Conservation (phyloP, 2,797 vertebrate genomes). For the Hydrophis major region DNA sequence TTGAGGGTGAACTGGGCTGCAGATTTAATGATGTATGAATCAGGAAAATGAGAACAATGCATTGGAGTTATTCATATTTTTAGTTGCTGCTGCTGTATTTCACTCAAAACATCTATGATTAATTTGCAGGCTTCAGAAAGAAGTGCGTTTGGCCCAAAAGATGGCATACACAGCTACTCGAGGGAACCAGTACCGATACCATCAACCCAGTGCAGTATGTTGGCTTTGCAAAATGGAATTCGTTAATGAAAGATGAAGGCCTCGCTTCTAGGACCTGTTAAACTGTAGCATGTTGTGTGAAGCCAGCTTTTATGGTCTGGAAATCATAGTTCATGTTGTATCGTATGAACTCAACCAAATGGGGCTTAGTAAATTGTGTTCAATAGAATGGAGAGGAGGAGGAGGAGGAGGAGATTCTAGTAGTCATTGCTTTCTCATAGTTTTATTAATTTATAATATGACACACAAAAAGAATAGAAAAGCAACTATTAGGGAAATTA, state of each 20-base stretch:
- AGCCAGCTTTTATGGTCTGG: neutral
- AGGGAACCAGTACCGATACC: constrained; percentile 35
- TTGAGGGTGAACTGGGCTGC: neutral
- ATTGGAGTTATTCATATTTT: neutral
- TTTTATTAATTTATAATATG: no score
- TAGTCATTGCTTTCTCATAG: no score
- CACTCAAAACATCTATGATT: neutral
- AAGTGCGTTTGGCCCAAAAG: constrained; percentile 50
- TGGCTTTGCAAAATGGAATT: neutral
- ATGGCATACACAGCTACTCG: constrained; percentile 34
- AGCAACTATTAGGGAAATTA: no score
- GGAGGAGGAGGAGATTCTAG: neutral
- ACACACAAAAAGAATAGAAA: no score
- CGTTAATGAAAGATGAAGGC: neutral
- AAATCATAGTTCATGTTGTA: neutral
- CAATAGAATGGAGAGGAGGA: neutral
- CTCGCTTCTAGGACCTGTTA: neutral
- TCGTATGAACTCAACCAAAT: neutral
- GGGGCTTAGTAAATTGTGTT: neutral
- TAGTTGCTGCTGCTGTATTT: no score
- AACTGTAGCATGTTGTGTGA: neutral
- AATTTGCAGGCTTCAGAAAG: constrained; percentile 48
- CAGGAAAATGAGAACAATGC: neutral
- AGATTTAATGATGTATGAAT: neutral
- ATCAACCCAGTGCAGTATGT: constrained; percentile 39